Conservation (phyloP, 2,113 vertebrate species). For the Lamprologus tigripictilis region DNA sequence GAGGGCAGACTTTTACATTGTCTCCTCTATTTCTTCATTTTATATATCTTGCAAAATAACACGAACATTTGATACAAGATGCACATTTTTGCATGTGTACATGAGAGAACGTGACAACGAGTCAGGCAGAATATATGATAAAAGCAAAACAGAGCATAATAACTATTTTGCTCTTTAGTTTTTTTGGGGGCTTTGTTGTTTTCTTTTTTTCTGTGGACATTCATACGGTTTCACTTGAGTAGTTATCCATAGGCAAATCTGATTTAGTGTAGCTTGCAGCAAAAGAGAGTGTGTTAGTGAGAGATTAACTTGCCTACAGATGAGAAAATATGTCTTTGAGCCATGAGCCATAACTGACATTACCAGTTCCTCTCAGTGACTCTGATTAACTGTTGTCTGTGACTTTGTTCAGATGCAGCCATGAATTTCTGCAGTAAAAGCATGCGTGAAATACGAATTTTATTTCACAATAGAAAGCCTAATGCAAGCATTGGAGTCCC, state of each 20-base stretch:
- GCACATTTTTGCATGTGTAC: not conserved
- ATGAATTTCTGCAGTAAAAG: not conserved
- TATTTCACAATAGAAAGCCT: not conserved
- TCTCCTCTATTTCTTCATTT: not conserved
- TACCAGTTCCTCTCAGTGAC: constrained; percentile 33
- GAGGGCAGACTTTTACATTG: not conserved
- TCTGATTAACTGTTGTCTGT: constrained; percentile 24
- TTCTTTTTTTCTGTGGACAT: not conserved
- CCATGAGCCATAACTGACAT: constrained; percentile 49
- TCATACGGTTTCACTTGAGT: constrained; percentile 10
- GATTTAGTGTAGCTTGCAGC: constrained; percentile 45
- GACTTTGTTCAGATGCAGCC: not conserved
- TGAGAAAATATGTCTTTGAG: constrained; percentile 36
- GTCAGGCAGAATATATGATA: not conserved
- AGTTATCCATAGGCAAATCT: constrained; percentile 39
- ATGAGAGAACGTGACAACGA: not conserved
- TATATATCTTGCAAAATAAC: not conserved
- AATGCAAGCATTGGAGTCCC: not conserved
- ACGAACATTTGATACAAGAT: not conserved
- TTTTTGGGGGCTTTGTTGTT: not conserved
- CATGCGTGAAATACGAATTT: constrained; percentile 4
- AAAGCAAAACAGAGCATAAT: not conserved
- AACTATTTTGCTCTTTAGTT: not conserved
- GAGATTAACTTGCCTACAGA: constrained; percentile 23
- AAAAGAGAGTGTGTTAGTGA: not conserved